These are phyloP conservation scores for Pseudoips prasinana DNA, from an alignment of 2,888 invertebrate genomes.

Conservation along the genomic window DNA sequence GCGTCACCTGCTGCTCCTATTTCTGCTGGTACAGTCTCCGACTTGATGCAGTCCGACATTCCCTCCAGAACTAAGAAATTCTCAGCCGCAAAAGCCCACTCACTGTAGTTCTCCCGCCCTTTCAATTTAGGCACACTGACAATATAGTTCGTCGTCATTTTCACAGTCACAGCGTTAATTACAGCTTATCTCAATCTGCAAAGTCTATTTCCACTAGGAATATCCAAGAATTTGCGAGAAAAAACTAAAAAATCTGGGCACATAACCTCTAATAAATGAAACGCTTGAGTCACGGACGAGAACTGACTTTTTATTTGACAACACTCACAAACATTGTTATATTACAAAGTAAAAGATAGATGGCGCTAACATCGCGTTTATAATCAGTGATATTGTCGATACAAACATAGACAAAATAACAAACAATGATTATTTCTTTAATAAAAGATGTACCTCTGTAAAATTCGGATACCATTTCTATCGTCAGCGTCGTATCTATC, in stretches of 20 bases:
- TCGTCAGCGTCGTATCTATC: too few species aligned
- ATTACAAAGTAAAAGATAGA: background rate
- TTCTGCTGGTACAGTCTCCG: conserved; percentile 1
- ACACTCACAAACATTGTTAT: too few species aligned
- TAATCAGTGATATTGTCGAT: conserved; percentile 1
- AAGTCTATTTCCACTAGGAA: conserved; percentile 4
- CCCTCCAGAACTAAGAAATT: conserved; percentile 14
- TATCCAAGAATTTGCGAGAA: conserved; percentile 5
- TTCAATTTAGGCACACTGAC: conserved; percentile 14
- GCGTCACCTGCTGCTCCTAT: conserved; percentile 13
- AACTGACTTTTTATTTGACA: background rate
- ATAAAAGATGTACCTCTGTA: too few species aligned
- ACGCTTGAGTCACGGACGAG: conserved; percentile 1
- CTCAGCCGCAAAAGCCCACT: conserved; percentile 15
- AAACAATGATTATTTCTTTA: too few species aligned
- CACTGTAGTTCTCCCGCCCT: conserved; percentile 4
- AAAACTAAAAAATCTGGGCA: background rate
- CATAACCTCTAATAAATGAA: conserved; percentile 3
- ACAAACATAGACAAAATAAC: background rate
- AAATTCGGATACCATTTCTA: too few species aligned
- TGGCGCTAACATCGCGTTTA: conserved; percentile 1
- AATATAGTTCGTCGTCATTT: conserved; percentile 11
- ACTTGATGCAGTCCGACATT: conserved; percentile 12
- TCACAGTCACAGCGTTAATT: conserved; percentile 6
- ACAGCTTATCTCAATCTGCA: conserved; percentile 11